Evolutionary conservation across 2,888 invertebrate genomes (phyloP).

Genomic region (Ectobius pallidus): DNA sequence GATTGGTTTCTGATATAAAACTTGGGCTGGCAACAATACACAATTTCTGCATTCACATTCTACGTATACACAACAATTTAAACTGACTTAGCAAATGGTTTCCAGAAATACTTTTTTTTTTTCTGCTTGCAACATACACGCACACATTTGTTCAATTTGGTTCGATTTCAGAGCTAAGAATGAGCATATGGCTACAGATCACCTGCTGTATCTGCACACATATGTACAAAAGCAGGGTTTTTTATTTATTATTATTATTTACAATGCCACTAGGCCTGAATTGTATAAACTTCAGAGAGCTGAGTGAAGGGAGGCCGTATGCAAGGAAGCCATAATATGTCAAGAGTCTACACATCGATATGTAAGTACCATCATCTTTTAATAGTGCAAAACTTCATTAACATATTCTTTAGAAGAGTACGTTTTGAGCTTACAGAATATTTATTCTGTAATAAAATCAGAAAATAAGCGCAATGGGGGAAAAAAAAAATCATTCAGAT

Average conservation of each 20-base stretch:
- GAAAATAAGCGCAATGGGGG: not conserved
- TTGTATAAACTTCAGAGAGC: not conserved
- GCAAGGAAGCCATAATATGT: slow-evolving; percentile 21
- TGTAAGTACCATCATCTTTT: slow-evolving; percentile 26
- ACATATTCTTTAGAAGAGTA: too few relatives aligned
- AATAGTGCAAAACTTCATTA: not conserved
- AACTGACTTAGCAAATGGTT: not conserved
- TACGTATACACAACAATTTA: slow-evolving; percentile 6
- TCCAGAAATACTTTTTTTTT: slow-evolving; percentile 3
- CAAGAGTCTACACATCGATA: slow-evolving; percentile 14
- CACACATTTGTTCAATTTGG: not conserved
- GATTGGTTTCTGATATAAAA: slow-evolving; percentile 12
- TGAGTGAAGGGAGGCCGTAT: slow-evolving; percentile 9
- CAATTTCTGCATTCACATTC: not conserved
- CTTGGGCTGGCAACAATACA: slow-evolving; percentile 9
- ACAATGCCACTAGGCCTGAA: slow-evolving; percentile 27
- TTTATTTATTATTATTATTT: too few relatives aligned
- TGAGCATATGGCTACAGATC: too few relatives aligned
- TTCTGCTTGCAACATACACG: slow-evolving; percentile 6
- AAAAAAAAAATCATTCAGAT: not conserved
- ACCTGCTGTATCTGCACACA: not conserved
- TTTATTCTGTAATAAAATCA: not conserved
- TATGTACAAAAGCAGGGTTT: not conserved
- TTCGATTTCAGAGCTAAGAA: not conserved
- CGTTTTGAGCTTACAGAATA: not conserved